Conservation (phyloP, 2,113 vertebrate species). For the Meleagris gallopavo region DNA sequence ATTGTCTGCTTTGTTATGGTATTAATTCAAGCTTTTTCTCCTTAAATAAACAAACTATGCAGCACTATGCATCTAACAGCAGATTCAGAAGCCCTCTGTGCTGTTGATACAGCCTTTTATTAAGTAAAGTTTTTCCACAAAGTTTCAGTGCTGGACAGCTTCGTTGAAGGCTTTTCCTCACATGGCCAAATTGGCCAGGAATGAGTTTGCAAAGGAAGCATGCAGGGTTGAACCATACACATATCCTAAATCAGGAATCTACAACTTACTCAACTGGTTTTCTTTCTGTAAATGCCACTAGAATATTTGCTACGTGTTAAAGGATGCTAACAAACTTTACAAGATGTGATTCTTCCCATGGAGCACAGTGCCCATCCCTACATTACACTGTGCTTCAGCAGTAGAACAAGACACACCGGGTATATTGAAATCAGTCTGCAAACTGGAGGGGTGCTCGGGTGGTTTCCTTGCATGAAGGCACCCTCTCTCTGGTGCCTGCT, state of each 20-base stretch:
- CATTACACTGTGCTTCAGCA: background rate
- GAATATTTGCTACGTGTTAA: background rate
- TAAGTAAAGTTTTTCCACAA: constrained; percentile 38
- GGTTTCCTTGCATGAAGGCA: constrained; percentile 34
- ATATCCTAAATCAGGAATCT: background rate
- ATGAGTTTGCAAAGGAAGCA: constrained; percentile 38
- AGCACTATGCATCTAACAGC: background rate
- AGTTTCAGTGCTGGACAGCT: constrained; percentile 11
- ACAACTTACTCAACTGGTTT: background rate
- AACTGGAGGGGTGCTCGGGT: background rate
- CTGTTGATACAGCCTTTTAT: constrained; percentile 45
- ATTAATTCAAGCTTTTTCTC: background rate
- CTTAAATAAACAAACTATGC: background rate
- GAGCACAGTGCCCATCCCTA: background rate
- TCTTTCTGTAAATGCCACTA: constrained; percentile 34
- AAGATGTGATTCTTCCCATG: background rate
- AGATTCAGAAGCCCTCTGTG: background rate
- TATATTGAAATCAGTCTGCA: background rate
- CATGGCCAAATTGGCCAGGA: constrained; percentile 6
- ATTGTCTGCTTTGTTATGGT: background rate
- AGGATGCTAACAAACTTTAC: background rate
- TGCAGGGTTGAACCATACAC: background rate
- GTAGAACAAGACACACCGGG: background rate
- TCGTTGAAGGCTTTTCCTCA: background rate
- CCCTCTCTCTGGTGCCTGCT: constrained; percentile 26